phyloP scores from a whole-genome alignment of 1,140 invertebrate genomes.

The Heliconius congener region DNA sequence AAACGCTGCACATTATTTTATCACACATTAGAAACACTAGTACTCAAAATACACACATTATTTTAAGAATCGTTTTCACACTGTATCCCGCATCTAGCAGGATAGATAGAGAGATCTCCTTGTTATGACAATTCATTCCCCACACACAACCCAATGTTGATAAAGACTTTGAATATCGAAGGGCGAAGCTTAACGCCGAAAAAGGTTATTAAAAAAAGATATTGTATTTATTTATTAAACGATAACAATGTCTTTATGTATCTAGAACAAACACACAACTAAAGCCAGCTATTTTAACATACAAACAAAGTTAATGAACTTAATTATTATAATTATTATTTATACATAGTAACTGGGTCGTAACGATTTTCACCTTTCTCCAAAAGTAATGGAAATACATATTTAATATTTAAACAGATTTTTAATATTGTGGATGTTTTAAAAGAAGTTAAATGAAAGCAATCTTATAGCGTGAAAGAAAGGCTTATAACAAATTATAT shows the following conservation, averaged over 20 bases:
- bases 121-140: too few relatives aligned
- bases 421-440: not conserved
- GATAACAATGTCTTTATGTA: not conserved
- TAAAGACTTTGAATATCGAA: too few relatives aligned
- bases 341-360: conserved; percentile 18
- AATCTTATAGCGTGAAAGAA: conserved; percentile 12
- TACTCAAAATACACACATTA: too few relatives aligned
- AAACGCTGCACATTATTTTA: too few relatives aligned
- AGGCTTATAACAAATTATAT: not conserved
- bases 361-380: conserved; percentile 28
- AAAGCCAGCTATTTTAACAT: not conserved
- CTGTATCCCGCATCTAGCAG: too few relatives aligned
- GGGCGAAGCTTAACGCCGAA: too few relatives aligned
- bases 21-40: too few relatives aligned
- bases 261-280: not conserved
- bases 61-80: too few relatives aligned
- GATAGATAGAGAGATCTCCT: too few relatives aligned
- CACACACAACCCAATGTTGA: too few relatives aligned
- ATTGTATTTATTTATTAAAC: not conserved
- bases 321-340: conserved; percentile 15
- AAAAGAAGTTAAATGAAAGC: not conserved
- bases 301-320: conserved; percentile 10
- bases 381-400: conserved; percentile 17
- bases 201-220: not conserved
- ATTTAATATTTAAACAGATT: conserved; percentile 2